Evolutionary conservation across 2,888 invertebrate species (phyloP), one percentile per base, ranked within the genome.

Genomic region (Limnephilus rhombicus): DNA sequence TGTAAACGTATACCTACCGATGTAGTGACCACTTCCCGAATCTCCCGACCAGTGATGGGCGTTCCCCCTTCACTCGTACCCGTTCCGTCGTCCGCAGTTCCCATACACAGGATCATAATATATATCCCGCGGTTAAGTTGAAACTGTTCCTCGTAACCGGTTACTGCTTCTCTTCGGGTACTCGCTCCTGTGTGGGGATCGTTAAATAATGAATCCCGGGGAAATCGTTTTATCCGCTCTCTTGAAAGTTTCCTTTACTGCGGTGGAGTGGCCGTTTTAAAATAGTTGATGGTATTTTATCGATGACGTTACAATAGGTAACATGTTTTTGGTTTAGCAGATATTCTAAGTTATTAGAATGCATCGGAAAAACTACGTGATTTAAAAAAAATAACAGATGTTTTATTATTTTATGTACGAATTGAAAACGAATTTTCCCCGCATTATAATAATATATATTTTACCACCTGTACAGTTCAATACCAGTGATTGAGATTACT

Each of bases 1-100:
- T 49, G 49, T 49, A 15, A 15, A n/a, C 7, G 24, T n/a, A 18
- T 45, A 24, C 86, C 86, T 37, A n/a, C 41, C 13, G 11, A 45
- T 45, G 49, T 29, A 29, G 86, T 86, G 86, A 86, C 86, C 86
- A 45, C 45, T 45, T 15, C 12, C 83, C 83, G 34, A 31, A 34
- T 34, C 18, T 24, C 34, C 37, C 83, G 37, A 83, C 83, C 24
- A 68, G 24, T 24, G 68, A 68, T 68, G 68, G 68, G 68, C 68
- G 68, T 68, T 24, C 68, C 68, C 68, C 68, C 68, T n/a, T 24
- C 68, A 68, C 68, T 68, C 68, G 68, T 68, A n/a, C 24, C 68
- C 68, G 68, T 68, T 68, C n/a, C 68, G 24, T 24, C 68, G 68
- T n/a, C 68, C 68, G 9, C 68, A 24, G 68, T 68, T 68, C 68